A percentile compares a stretch with the other conserved stretches of the same genome.
These are phyloP conservation scores for Scomberomorus guttatus DNA, from an alignment of 2,797 vertebrate species.

Conservation along the genomic window DNA sequence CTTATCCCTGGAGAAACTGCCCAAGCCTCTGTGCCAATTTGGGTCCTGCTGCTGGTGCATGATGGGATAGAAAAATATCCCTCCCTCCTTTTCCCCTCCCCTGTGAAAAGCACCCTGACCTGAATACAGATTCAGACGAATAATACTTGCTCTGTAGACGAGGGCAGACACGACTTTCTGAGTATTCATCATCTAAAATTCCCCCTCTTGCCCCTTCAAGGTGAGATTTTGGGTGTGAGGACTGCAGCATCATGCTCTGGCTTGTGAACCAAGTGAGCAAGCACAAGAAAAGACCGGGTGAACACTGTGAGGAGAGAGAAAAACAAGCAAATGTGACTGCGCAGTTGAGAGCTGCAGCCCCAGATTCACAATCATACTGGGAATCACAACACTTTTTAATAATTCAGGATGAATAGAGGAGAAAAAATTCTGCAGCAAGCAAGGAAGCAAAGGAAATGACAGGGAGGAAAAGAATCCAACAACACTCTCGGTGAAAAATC, in stretches of 20 bases:
- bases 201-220: slow-evolving; percentile 60
- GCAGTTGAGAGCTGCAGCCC: slow-evolving; percentile 83
- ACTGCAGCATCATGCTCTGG: slow-evolving; percentile 65
- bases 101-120: slow-evolving; percentile 80
- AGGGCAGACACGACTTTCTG: slow-evolving; percentile 66
- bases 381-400: slow-evolving; percentile 91
- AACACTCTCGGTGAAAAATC: slow-evolving; percentile 32
- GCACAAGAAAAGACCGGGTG: slow-evolving; percentile 44
- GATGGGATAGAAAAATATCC: slow-evolving; percentile 83
- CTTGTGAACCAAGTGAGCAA: slow-evolving; percentile 58
- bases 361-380: slow-evolving; percentile 88
- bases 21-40: slow-evolving; percentile 82
- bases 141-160: slow-evolving; percentile 65
- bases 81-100: slow-evolving; percentile 59
- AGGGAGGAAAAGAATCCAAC: slow-evolving; percentile 60
- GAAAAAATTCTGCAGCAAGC: slow-evolving; percentile 80
- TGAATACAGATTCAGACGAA: slow-evolving; percentile 83
- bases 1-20: slow-evolving; percentile 79
- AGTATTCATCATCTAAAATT: slow-evolving; percentile 72
- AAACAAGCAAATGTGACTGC: slow-evolving; percentile 81
- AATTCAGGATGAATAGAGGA: slow-evolving; percentile 87
- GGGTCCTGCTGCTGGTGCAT: slow-evolving; percentile 81
- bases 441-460: slow-evolving; percentile 78
- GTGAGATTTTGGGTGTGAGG: slow-evolving; percentile 70
- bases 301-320: slow-evolving; percentile 59